phyloP scores from a whole-genome alignment of 2,113 vertebrate species.

The Ploceus nigricollis region DNA sequence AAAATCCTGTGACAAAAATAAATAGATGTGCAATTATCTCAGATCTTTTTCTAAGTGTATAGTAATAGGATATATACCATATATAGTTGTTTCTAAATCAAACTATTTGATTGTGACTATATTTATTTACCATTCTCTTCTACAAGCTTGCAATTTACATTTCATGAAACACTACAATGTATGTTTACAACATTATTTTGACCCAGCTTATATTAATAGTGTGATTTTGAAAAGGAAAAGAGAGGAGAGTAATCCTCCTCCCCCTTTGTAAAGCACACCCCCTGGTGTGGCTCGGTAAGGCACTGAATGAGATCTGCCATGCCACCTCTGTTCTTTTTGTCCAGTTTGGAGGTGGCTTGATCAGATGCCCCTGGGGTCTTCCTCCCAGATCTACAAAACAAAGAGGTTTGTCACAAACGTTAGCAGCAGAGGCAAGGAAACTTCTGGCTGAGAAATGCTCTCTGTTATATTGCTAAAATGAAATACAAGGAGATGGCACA shows the following conservation, averaged over 20 bases:
- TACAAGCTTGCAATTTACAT: background rate
- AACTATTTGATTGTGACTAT: background rate
- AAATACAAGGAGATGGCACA: background rate
- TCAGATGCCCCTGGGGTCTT: background rate
- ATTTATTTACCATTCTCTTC: background rate
- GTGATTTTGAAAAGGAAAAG: background rate
- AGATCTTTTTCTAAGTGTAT: constrained; percentile 1
- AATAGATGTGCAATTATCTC: background rate
- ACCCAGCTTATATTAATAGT: background rate
- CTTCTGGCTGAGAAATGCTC: background rate
- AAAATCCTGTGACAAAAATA: background rate
- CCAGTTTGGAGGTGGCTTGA: background rate
- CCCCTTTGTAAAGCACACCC: background rate
- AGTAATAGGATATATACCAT: background rate
- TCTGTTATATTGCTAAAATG: background rate
- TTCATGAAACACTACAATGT: background rate
- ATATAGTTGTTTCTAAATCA: background rate
- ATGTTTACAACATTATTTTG: background rate
- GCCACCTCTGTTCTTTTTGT: background rate
- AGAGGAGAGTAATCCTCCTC: background rate
- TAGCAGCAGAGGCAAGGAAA: background rate
- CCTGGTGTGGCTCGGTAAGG: background rate
- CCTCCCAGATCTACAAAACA: background rate
- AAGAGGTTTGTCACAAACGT: background rate
- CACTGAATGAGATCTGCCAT: background rate